Evolutionary conservation across 2,113 vertebrate genomes (phyloP).

Genomic region (Dendrocopos noguchii): DNA sequence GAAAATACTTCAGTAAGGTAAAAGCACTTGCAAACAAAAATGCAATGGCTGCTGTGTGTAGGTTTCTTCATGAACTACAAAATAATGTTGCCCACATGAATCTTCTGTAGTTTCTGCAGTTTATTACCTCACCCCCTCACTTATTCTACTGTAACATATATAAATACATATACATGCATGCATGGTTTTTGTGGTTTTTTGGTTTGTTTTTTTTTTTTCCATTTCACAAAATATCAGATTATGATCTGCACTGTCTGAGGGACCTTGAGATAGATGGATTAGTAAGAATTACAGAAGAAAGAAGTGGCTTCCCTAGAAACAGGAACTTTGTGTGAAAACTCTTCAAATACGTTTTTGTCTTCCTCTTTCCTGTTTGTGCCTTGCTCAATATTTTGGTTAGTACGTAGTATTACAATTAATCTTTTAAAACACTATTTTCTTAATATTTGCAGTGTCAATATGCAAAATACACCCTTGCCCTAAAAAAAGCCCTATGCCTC

Average conservation of each 20-base stretch:
- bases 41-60: neutral
- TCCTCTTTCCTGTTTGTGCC: neutral
- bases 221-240: neutral
- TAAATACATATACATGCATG: neutral
- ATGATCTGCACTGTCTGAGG: neutral
- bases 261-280: neutral
- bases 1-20: neutral
- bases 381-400: neutral
- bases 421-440: neutral
- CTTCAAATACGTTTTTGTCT: conserved; percentile 2
- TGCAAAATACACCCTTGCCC: neutral
- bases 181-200: neutral
- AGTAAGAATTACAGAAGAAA: conserved; percentile 15
- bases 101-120: neutral
- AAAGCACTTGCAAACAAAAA: neutral
- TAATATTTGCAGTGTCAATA: neutral
- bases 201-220: neutral
- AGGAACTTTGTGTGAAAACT: conserved; percentile 11
- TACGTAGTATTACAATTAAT: neutral
- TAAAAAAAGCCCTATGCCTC: neutral
- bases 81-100: neutral
- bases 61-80: neutral
- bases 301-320: conserved; percentile 51
- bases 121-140: neutral
- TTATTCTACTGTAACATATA: neutral